Base-by-base conservation (phyloP, 2,888 invertebrate genomes). In the Operophtera brumata region DNA sequence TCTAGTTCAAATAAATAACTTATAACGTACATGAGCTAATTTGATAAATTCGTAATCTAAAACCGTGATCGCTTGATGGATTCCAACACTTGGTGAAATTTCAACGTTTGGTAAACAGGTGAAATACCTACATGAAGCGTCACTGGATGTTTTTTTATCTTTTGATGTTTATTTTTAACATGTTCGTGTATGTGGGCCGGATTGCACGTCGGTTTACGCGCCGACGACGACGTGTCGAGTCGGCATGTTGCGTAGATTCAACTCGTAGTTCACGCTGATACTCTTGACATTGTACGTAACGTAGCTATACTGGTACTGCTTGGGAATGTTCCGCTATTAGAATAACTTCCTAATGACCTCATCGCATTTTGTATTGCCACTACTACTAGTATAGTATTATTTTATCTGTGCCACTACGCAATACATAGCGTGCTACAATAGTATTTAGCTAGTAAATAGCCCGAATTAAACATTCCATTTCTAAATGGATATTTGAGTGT, bases 281-380 rank as follows among this genome's bases (percentile, higher is more conserved):
- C 73, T 81, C 86, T 87, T 86, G 86, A 87, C 87, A 86, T 86
- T 88, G 86, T 77, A 61, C 62, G 64, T 64, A 62, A 61, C 63
- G 64, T 64, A 62, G 69, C 75, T 78, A 78, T 77, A 75, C 66
- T 53, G 52, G 45, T 57, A 51, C 72, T 69, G 64, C 52, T 12
- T 25, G 40, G 36, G 52, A 58, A 54, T 48, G 46, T 55, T 57
- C 46, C 67, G 67, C 62, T 65, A 73, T 75, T 79, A 75, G 74
- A 79, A 78, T 82, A 72, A 73, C 77, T 77, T 63, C 55, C 65
- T 65, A 64, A 68, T 81, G 74, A 76, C 77, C 70, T 82, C 80
- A 80, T 63, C 65, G 39, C 28, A 46, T 53, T 54, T 55, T 44
- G 42, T 36, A 36, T 32, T 45, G 55, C 41, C 20, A 52, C 52